These are phyloP conservation scores for Galeopterus variegatus DNA, from an alignment of 2,113 vertebrate species.

Conservation along the genomic window DNA sequence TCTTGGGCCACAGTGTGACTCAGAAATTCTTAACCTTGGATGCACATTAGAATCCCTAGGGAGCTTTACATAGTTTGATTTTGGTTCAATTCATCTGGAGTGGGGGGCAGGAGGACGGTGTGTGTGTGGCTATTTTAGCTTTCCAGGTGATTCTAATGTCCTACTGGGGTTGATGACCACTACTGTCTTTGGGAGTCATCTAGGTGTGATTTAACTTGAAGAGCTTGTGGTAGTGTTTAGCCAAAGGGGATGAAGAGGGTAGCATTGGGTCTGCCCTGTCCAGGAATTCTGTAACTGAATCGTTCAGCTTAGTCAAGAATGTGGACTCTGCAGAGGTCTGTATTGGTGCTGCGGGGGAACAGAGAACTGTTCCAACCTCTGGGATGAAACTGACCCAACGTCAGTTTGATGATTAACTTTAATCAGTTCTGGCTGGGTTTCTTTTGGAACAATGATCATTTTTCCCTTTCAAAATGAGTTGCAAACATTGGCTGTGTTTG, in stretches of 20 bases:
- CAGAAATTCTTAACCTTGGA: not conserved
- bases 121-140: not conserved
- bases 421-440: not conserved
- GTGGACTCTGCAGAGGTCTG: not conserved
- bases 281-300: not conserved
- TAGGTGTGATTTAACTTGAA: not conserved
- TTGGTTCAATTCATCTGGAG: not conserved
- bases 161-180: not conserved
- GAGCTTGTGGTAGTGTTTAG: not conserved
- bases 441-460: not conserved
- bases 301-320: not conserved
- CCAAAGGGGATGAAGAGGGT: not conserved
- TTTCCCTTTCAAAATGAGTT: conserved; percentile 15
- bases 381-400: not conserved
- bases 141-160: not conserved
- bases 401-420: not conserved
- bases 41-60: not conserved
- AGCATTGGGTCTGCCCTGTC: not conserved
- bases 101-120: too few species aligned
- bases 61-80: not conserved
- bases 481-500: not conserved
- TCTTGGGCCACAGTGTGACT: not conserved
- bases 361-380: not conserved
- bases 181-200: not conserved
- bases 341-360: not conserved